phyloP scores from a whole-genome alignment of 2,888 invertebrate genomes.

The Lordiphosa fenestrarum region DNA sequence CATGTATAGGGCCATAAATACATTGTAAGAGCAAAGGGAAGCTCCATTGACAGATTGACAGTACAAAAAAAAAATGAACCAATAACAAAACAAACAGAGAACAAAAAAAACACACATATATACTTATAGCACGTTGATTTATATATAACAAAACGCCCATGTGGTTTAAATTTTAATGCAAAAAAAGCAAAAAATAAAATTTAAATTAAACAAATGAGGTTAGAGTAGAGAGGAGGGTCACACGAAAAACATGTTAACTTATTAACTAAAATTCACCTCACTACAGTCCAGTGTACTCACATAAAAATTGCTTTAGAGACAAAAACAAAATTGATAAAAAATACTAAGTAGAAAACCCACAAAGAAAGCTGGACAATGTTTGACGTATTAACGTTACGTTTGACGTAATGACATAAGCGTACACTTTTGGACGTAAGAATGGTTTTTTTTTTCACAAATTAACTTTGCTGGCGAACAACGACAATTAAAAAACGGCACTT shows the following conservation, averaged over 20 bases:
- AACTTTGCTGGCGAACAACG: constrained; percentile 17
- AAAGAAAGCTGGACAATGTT: constrained; percentile 59
- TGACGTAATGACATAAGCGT: constrained; percentile 67
- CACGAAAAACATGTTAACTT: constrained; percentile 19
- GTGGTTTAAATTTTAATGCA: constrained; percentile 30
- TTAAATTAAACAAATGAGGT: constrained; percentile 21
- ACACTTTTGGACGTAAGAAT: constrained; percentile 32
- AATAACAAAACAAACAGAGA: constrained; percentile 24
- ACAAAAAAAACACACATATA: constrained; percentile 16
- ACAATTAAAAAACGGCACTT: constrained; percentile 57
- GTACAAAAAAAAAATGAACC: constrained; percentile 6
- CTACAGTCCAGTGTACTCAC: constrained; percentile 50
- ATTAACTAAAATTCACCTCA: constrained; percentile 20
- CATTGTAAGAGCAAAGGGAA: constrained; percentile 27
- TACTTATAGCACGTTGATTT: constrained; percentile 33
- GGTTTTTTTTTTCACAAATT: background rate
- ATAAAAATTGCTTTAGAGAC: constrained; percentile 55
- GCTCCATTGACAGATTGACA: constrained; percentile 25
- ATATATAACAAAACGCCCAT: constrained; percentile 28
- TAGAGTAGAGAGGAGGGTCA: constrained; percentile 14
- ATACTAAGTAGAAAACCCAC: constrained; percentile 51
- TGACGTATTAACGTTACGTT: constrained; percentile 48
- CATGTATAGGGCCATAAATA: constrained; percentile 12
- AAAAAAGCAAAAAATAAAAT: constrained; percentile 6
- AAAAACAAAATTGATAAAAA: constrained; percentile 37